Evolutionary conservation across 2,888 invertebrate genomes (phyloP), one percentile per base, ranked within the genome.

Genomic region (Sminthurides aquaticus): DNA sequence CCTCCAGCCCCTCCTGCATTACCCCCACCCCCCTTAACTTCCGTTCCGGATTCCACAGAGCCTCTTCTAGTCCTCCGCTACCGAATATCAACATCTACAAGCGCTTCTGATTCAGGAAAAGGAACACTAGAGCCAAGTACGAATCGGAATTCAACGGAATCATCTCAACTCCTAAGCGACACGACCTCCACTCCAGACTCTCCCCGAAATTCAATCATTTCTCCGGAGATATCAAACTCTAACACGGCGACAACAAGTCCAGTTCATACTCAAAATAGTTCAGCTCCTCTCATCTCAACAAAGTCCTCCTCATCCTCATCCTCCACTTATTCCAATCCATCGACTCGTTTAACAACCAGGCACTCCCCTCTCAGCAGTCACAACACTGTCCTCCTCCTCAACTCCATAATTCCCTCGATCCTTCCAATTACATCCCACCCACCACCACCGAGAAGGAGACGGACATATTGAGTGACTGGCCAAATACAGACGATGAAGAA

Each of bases 391-490:
- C 27, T n/a, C 18, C 27, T 26, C 25, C 20, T 27, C 25, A 20
- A n/a, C 3, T n/a, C n/a, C n/a, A n/a, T n/a, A n/a, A n/a, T n/a
- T n/a, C n/a, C n/a, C n/a, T n/a, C n/a, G n/a, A n/a, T n/a, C 43
- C 34, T 34, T 34, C 43, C 43, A n/a, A n/a, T n/a, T n/a, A n/a
- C n/a, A n/a, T n/a, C n/a, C 43, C 8, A 15, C 43, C 43, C 43
- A 34, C 43, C 43, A 34, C 8, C 43, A 5, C 60, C 8, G 63
- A 63, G 20, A 65, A 65, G 28, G 67, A 67, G 49, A 68, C 66
- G 25, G 74, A 74, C 49, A 74, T 74, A 57, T 62, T 74, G 11
- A 72, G 72, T 54, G 74, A 74, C 62, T 74, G 74, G 74, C 69
- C 70, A 15, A 67, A 70, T 22, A 72, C 71, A 2, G 72, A 71